Conservation (phyloP, 1,140 invertebrate genomes). For the Diachasmimorpha longicaudata region DNA sequence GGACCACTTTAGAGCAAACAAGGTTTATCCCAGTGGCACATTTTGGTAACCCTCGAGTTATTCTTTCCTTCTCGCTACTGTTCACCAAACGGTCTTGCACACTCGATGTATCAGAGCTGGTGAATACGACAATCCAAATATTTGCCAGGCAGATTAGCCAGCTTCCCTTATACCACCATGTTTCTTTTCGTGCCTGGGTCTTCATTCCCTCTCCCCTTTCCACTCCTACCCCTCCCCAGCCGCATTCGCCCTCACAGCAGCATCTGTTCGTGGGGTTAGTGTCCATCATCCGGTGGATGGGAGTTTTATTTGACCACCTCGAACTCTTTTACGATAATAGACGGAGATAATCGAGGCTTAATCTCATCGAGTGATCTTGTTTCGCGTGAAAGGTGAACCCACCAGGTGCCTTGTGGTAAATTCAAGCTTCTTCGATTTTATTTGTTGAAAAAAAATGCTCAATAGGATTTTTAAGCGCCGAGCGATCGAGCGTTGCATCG, state of each 20-base stretch:
- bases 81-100: slow-evolving; percentile 12
- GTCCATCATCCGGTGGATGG: background rate
- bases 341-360: slow-evolving; percentile 38
- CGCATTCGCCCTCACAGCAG: background rate
- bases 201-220: background rate
- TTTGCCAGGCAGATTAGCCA: slow-evolving; percentile 60
- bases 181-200: background rate
- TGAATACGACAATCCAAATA: slow-evolving; percentile 62
- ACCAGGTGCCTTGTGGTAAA: slow-evolving; percentile 40
- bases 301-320: slow-evolving; percentile 20
- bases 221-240: background rate
- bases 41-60: background rate
- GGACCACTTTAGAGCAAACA: slow-evolving; percentile 33
- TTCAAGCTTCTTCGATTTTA: slow-evolving; percentile 27
- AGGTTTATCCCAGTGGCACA: slow-evolving; percentile 23
- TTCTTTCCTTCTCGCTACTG: slow-evolving; percentile 25
- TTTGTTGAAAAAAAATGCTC: background rate
- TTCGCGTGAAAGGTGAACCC: slow-evolving; percentile 49
- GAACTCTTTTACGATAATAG: slow-evolving; percentile 50
- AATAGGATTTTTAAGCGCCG: slow-evolving; percentile 22
- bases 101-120: slow-evolving; percentile 56
- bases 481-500: slow-evolving; percentile 35
- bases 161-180: slow-evolving; percentile 20
- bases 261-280: slow-evolving; percentile 20
- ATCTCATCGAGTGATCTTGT: slow-evolving; percentile 51